Evolutionary conservation across 92 coral and sea anemone species (phyloP).

Genomic region (Paragorgia papillata): DNA sequence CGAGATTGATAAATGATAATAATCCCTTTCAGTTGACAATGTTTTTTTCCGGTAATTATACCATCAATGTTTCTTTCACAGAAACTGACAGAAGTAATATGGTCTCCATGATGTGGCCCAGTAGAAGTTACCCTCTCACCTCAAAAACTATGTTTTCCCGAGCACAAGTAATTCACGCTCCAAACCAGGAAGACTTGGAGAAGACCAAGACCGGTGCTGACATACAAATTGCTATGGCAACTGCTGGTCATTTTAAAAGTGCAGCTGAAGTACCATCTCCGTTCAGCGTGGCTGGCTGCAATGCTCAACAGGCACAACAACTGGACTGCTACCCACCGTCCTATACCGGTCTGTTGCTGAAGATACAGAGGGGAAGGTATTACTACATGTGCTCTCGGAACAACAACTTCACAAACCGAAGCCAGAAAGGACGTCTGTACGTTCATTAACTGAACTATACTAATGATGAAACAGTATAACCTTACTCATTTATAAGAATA

Average conservation of each 20-base stretch:
- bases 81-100: conserved; percentile 97
- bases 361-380: conserved; percentile 50
- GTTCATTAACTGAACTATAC: too few relatives aligned
- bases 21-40: too few relatives aligned
- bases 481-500: too few relatives aligned
- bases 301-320: conserved; percentile 57
- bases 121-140: conserved; percentile 79
- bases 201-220: conserved; percentile 68
- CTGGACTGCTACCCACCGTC: conserved; percentile 90
- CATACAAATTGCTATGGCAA: conserved; percentile 72
- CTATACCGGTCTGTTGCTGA: conserved; percentile 72
- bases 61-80: conserved; percentile 11
- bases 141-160: conserved; percentile 53
- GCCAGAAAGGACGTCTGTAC: conserved; percentile 91
- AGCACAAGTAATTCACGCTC: conserved; percentile 69
- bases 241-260: conserved; percentile 61
- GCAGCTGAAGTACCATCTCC: too few relatives aligned
- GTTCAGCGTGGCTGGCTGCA: too few relatives aligned
- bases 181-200: too few relatives aligned
- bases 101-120: conserved; percentile 70
- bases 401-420: conserved; percentile 94
- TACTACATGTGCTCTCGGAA: conserved; percentile 85
- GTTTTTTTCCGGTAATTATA: too few relatives aligned
- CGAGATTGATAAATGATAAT: too few relatives aligned
- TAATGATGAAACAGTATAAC: too few relatives aligned